These are phyloP conservation scores for Chionoecetes opilio DNA, from an alignment of 1,140 invertebrate genomes.

Conservation along the genomic window DNA sequence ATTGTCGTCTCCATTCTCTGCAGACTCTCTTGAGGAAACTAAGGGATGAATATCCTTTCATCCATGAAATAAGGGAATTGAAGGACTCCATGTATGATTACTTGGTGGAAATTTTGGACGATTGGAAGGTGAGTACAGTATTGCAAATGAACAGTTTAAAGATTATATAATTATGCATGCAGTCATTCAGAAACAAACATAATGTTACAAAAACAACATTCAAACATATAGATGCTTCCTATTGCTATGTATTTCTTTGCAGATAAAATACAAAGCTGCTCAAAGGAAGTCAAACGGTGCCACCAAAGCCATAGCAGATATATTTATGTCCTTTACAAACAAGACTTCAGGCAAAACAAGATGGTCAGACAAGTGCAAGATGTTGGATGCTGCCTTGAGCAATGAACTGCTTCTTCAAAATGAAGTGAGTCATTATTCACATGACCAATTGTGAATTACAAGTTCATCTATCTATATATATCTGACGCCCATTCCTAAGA, in stretches of 20 bases:
- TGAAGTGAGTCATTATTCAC: not conserved
- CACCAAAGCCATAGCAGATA: not conserved
- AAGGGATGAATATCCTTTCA: not conserved
- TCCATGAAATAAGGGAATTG: not conserved
- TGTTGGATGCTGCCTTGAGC: not conserved
- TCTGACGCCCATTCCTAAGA: too few relatives aligned
- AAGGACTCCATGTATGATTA: not conserved
- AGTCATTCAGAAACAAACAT: too few relatives aligned
- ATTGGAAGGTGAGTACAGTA: not conserved
- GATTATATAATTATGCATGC: too few relatives aligned
- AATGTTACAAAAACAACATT: too few relatives aligned
- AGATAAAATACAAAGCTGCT: not conserved
- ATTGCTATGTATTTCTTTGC: not conserved
- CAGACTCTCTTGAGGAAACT: not conserved
- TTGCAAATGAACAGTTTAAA: too few relatives aligned
- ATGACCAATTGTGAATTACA: too few relatives aligned
- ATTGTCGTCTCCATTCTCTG: not conserved
- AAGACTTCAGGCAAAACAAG: not conserved
- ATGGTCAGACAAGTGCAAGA: not conserved
- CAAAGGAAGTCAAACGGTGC: not conserved
- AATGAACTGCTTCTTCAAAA: not conserved
- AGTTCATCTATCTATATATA: too few relatives aligned
- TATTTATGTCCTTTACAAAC: not conserved
- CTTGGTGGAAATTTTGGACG: not conserved
- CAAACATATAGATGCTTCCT: too few relatives aligned